Evolutionary conservation across 2,113 vertebrate genomes (phyloP).

Genomic region (Symphodus melops): DNA sequence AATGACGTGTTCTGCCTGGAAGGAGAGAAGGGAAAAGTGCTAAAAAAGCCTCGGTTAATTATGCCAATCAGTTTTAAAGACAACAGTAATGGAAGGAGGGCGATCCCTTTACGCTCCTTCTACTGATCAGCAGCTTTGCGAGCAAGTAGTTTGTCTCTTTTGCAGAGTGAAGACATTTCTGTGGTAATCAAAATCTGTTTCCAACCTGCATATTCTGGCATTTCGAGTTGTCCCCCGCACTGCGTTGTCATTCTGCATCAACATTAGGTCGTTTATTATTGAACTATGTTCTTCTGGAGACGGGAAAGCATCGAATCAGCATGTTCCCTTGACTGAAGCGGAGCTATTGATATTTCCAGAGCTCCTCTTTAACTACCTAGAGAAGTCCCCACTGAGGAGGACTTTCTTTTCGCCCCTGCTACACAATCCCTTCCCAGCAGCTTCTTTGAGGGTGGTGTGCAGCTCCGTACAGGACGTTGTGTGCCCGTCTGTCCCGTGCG

Average conservation of each 20-base stretch:
- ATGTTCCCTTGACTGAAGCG: conserved; percentile 60
- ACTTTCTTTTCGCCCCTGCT: conserved; percentile 51
- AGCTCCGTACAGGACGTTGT: conserved; percentile 28
- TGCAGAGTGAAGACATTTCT: conserved; percentile 28
- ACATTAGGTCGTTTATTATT: conserved; percentile 65
- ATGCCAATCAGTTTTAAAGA: conserved; percentile 34
- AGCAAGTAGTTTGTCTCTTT: conserved; percentile 12
- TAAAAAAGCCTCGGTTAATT: conserved; percentile 44
- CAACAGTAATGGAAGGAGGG: conserved; percentile 29
- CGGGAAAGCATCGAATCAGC: conserved; percentile 66
- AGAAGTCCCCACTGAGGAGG: conserved; percentile 55
- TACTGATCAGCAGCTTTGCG: conserved; percentile 9
- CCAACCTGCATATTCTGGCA: conserved; percentile 16
- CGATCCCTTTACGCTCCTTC: background rate
- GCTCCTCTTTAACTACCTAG: conserved; percentile 49
- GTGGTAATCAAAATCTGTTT: conserved; percentile 30
- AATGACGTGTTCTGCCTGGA: conserved; percentile 52
- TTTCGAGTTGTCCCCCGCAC: conserved; percentile 36
- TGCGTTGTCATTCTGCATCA: conserved; percentile 56
- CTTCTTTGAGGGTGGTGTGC: conserved; percentile 2
- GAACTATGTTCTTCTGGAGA: conserved; percentile 69
- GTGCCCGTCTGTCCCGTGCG: conserved; percentile 24
- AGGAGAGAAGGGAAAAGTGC: conserved; percentile 28
- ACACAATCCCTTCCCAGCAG: conserved; percentile 31
- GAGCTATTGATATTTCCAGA: conserved; percentile 73